Base-by-base conservation (phyloP, 2,797 vertebrate genomes). In the Karalla daura region DNA sequence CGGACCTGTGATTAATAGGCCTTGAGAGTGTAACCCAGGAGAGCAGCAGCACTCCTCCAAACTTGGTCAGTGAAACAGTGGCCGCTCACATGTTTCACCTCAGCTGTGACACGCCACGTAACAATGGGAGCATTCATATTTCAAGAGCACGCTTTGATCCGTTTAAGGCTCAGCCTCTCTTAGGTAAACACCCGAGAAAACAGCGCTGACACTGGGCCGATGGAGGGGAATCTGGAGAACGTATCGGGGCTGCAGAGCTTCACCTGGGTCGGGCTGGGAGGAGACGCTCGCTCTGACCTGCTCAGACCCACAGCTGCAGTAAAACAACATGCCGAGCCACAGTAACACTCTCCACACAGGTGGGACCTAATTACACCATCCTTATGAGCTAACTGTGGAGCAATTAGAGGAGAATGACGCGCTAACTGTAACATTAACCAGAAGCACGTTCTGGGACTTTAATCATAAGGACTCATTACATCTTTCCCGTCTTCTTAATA, bases 61-160 rank as follows among this genome's bases (percentile, higher is more conserved):
- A 77, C 73, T 69, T 76, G 70, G 79, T 74, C 59, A 54, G 71
- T 28, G 47, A 81, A 71, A 56, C 24, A 7, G 65, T 64, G 21
- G 17, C 59, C 35, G 36, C 75, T 75, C 63, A 61, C 74, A 68
- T 68, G 67, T 51, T 78, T 73, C 40, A 7, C 59, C 58, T 74
- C 60, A 36, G 20, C 68, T 45, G 76, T 56, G 72, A 80, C 70
- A 53, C 63, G 41, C 67, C 66, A 82, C 59, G 17, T 32, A 80
- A 84, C 78, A 78, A 84, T 55, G 35, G 71, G 63, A 37, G 5
- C 53, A 58, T 66, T 86, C 50, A 76, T 79, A 77, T 82, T 70
- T 76, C 49, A 67, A 33, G 45, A 14, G 3, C 8, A 7, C 0
- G 1, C 58, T 70, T 63, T 71, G 45, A 69, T 63, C 71, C 70